Conservation (phyloP, 2,113 vertebrate genomes). For the Lagopus leucura region DNA sequence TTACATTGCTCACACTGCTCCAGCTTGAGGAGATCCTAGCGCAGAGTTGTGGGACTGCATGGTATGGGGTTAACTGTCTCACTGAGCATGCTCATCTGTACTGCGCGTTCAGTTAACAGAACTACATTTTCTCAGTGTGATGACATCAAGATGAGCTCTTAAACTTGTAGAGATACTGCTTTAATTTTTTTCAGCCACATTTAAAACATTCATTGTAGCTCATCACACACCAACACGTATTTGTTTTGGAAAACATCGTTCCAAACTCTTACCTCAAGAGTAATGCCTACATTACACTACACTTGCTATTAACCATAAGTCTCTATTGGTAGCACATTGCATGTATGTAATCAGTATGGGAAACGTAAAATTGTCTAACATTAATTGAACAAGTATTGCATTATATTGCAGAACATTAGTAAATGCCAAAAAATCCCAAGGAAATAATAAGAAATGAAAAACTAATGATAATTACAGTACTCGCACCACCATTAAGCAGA, state of each 20-base stretch:
- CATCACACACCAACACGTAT: background rate
- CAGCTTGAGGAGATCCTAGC: too few relatives aligned
- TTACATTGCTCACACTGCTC: too few relatives aligned
- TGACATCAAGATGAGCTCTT: background rate
- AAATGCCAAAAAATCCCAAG: slow-evolving; percentile 14
- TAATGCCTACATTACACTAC: background rate
- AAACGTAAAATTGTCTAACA: background rate
- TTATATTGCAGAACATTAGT: background rate
- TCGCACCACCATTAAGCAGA: background rate
- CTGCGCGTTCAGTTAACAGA: background rate
- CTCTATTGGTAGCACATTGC: background rate
- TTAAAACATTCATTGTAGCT: background rate
- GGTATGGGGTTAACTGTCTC: too few relatives aligned
- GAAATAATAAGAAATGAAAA: background rate
- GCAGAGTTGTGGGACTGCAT: too few relatives aligned
- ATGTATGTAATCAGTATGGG: background rate
- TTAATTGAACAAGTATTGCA: background rate
- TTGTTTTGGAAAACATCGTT: background rate
- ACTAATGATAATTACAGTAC: slow-evolving; percentile 18
- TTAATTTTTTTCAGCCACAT: background rate
- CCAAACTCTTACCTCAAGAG: background rate
- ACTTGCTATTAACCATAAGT: background rate
- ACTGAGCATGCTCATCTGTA: background rate
- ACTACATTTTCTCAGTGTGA: background rate
- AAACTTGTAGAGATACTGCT: background rate